Evolutionary conservation across 2,113 vertebrate species (phyloP).

Genomic region (Corythornis madagascariensis): DNA sequence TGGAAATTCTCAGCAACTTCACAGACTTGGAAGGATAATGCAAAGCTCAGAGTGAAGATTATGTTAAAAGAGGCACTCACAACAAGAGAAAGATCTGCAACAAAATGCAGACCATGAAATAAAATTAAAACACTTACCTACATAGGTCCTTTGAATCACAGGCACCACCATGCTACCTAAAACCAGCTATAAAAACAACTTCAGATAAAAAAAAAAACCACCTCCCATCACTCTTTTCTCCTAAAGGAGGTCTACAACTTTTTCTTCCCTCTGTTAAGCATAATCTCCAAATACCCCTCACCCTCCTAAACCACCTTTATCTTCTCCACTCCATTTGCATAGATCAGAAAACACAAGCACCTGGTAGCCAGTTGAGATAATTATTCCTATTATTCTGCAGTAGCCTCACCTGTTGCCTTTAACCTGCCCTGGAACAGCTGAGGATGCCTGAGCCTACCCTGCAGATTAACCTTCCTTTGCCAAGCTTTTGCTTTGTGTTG

Average conservation of each 20-base stretch:
- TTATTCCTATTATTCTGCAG: not conserved
- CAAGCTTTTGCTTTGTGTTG: not conserved
- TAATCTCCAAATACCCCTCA: not conserved
- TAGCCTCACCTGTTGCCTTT: not conserved
- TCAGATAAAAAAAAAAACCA: not conserved
- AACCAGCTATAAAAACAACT: not conserved
- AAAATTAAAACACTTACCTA: not conserved
- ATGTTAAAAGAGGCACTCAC: not conserved
- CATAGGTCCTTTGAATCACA: not conserved
- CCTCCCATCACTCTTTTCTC: not conserved
- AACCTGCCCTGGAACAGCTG: not conserved
- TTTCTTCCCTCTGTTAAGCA: not conserved
- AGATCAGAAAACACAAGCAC: not conserved
- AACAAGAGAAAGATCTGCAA: not conserved
- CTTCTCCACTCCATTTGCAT: fast-evolving
- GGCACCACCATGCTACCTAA: not conserved
- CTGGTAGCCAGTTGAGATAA: not conserved
- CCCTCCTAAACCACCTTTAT: not conserved
- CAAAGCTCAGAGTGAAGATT: not conserved
- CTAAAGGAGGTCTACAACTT: not conserved
- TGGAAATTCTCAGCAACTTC: not conserved
- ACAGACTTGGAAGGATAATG: not conserved
- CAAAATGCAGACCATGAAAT: not conserved
- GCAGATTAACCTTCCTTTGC: not conserved
- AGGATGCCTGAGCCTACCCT: not conserved